These are phyloP conservation scores for Urosaurus nigricauda DNA, from an alignment of 2,797 vertebrate species.

Conservation along the genomic window DNA sequence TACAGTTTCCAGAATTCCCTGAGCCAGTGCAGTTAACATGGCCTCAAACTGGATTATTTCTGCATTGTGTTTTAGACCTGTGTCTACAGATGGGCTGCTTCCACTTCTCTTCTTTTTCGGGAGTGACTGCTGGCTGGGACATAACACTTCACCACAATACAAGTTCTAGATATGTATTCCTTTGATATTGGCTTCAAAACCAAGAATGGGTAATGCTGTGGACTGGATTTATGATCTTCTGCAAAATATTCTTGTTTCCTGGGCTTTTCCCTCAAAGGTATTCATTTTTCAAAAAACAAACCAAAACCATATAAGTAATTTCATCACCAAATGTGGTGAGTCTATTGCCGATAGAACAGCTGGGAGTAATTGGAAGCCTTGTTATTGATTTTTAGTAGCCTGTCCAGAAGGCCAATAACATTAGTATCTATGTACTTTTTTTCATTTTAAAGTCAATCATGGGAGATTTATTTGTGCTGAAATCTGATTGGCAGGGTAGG, in stretches of 20 bases:
- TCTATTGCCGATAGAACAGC: background rate
- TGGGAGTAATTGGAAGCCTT: slow-evolving; percentile 4
- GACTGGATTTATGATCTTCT: background rate
- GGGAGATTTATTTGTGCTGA: slow-evolving; percentile 19
- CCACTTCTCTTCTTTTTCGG: background rate
- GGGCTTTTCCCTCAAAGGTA: background rate
- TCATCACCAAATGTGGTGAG: background rate
- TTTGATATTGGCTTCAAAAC: background rate
- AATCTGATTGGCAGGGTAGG: slow-evolving; percentile 18
- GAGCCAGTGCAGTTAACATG: too few relatives aligned
- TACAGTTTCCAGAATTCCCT: too few relatives aligned
- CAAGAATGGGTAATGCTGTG: background rate
- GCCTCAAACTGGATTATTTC: too few relatives aligned
- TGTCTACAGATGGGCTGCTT: background rate
- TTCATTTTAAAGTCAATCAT: slow-evolving; percentile 4
- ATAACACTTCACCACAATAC: background rate
- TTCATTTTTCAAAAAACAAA: background rate
- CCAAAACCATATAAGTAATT: background rate
- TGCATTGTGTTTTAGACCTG: too few relatives aligned
- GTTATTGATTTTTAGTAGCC: slow-evolving; percentile 13
- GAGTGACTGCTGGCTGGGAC: background rate
- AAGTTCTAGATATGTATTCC: background rate
- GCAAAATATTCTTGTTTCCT: background rate
- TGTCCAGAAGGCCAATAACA: slow-evolving; percentile 2
- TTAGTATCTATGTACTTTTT: background rate